Conservation (phyloP, 35 echinoderm and acorn worm species). For the Ophiothrix spiculata region DNA sequence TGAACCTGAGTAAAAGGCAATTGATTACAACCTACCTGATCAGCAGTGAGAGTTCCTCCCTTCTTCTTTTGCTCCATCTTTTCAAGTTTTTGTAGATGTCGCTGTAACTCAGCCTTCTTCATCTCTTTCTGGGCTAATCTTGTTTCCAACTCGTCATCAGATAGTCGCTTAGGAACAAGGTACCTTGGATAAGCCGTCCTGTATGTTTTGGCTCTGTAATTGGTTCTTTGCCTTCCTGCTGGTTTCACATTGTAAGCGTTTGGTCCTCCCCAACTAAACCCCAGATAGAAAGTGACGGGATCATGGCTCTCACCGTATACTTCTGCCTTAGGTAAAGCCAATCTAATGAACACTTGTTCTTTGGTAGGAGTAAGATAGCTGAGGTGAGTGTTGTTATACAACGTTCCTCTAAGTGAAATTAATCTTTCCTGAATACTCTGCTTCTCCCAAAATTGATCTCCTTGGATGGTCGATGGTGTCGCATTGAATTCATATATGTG, state of each 20-base stretch:
- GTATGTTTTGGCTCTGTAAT: not conserved
- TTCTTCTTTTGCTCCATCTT: not conserved
- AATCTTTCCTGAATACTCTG: not conserved
- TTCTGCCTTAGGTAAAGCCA: constrained; percentile 24
- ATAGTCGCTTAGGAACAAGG: not conserved
- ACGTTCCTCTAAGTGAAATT: not conserved
- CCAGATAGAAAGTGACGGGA: constrained; percentile 45
- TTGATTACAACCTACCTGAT: not conserved
- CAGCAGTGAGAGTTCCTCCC: not conserved
- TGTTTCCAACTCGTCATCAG: not conserved
- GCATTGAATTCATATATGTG: constrained; percentile 31
- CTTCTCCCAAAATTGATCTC: constrained; percentile 13
- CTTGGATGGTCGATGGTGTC: not conserved
- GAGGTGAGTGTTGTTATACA: not conserved
- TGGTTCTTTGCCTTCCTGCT: not conserved
- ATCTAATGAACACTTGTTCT: constrained; percentile 17
- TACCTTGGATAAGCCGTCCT: not conserved
- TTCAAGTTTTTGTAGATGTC: not conserved
- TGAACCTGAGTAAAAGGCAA: too few species aligned
- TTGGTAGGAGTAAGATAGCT: not conserved
- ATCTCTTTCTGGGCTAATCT: not conserved
- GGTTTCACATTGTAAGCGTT: constrained; percentile 16
- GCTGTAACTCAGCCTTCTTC: not conserved
- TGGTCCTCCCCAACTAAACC: constrained; percentile 55
- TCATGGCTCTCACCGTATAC: constrained; percentile 42